These are phyloP conservation scores for Neotoxoptera formosana DNA, from an alignment of 1,140 invertebrate species.

Conservation along the genomic window DNA sequence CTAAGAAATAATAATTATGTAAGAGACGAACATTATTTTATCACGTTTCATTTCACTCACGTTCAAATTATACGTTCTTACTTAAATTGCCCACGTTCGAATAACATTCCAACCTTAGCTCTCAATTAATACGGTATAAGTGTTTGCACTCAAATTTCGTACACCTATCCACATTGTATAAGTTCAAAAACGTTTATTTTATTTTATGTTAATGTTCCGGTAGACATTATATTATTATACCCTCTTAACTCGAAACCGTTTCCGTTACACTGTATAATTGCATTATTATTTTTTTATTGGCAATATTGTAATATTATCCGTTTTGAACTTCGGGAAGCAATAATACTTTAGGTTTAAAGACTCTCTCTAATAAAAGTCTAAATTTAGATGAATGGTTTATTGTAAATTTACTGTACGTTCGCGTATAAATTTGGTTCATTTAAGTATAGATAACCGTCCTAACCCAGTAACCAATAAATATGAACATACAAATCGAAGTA, in stretches of 20 bases:
- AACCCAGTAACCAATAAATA: no score
- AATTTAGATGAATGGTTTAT: background rate
- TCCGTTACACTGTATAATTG: background rate
- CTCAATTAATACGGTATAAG: background rate
- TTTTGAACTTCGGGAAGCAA: background rate
- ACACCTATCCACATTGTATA: background rate
- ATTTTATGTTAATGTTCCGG: background rate
- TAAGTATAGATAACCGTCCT: background rate
- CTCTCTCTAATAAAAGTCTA: background rate
- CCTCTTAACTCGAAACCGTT: background rate
- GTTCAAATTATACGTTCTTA: background rate
- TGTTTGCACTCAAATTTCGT: slow-evolving; percentile 10
- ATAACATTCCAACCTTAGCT: background rate
- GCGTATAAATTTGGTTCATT: background rate
- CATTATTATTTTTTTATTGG: background rate
- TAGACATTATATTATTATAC: background rate
- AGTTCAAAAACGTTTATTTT: slow-evolving; percentile 22
- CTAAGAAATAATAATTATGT: background rate
- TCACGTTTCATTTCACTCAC: background rate
- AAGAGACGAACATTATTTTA: background rate
- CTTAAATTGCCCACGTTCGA: background rate
- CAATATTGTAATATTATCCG: background rate
- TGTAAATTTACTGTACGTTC: background rate
- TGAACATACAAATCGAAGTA: no score
- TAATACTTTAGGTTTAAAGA: background rate